Conservation (phyloP, 2,797 vertebrate species). For the Brachyrhaphis roseni region DNA sequence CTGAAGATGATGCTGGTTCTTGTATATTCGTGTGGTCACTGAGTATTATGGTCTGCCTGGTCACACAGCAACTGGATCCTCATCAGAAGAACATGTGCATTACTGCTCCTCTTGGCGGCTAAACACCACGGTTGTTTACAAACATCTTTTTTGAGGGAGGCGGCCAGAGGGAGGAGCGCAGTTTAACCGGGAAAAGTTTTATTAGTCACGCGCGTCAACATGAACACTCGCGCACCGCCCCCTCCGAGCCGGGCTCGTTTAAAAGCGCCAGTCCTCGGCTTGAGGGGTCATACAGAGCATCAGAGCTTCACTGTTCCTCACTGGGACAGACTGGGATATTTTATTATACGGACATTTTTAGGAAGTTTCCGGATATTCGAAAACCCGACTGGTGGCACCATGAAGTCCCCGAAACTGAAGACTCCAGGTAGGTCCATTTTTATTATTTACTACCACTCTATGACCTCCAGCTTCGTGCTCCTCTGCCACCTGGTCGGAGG, state of each 20-base stretch:
- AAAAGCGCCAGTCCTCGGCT: constrained; percentile 53
- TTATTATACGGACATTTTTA: not conserved
- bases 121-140: constrained; percentile 71
- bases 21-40: not conserved
- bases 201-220: not conserved
- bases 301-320: not conserved
- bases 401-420: constrained; percentile 84
- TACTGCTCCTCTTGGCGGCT: constrained; percentile 21
- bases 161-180: constrained; percentile 14
- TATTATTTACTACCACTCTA: not conserved
- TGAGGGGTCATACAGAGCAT: not conserved
- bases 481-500: not conserved
- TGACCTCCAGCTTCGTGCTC: not conserved
- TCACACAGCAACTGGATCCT: constrained; percentile 23
- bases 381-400: constrained; percentile 39
- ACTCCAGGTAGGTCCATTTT: constrained; percentile 57
- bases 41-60: constrained; percentile 45
- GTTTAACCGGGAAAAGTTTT: not conserved
- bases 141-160: constrained; percentile 53
- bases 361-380: constrained; percentile 24
- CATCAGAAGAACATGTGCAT: constrained; percentile 55
- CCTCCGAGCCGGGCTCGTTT: constrained; percentile 42
- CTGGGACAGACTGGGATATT: constrained; percentile 2
- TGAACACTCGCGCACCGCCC: constrained; percentile 48
- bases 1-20: not conserved